Conservation (phyloP, 2,113 vertebrate genomes). For the Tylochromis polylepis region DNA sequence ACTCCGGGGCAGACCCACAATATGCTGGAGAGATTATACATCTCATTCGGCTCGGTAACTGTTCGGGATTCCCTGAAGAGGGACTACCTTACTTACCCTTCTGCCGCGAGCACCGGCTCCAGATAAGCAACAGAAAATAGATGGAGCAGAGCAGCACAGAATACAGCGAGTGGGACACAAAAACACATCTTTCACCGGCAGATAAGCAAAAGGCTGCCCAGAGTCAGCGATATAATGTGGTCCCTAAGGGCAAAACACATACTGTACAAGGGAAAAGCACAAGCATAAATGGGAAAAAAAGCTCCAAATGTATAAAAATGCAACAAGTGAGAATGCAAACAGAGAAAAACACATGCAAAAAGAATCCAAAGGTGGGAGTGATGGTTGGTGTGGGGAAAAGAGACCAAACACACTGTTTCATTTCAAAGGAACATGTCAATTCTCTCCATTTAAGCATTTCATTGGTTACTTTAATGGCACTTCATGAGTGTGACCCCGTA, state of each 20-base stretch:
- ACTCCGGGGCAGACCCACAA: neutral
- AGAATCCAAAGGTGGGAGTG: neutral
- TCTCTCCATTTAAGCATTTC: neutral
- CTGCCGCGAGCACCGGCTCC: accelerated
- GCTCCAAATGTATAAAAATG: neutral
- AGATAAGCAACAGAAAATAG: neutral
- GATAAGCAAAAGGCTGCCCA: neutral
- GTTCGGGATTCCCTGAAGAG: neutral
- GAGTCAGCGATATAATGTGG: neutral
- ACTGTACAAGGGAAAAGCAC: neutral
- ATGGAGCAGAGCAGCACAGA: neutral
- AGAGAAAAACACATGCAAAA: neutral
- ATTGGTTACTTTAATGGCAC: neutral
- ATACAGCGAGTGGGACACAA: neutral
- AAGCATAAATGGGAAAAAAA: accelerated
- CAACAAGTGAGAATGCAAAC: neutral
- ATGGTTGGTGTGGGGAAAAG: neutral
- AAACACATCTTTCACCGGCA: neutral
- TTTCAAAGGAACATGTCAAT: neutral
- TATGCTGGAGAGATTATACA: neutral
- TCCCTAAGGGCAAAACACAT: accelerated
- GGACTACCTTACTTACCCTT: neutral
- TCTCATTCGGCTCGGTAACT: neutral
- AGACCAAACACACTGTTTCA: neutral
- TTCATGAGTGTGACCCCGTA: neutral